A percentile compares a stretch with the other conserved stretches of the same genome.
Conservation (phyloP, 1,140 invertebrate genomes). For the Propsilocerus akamusi region DNA sequence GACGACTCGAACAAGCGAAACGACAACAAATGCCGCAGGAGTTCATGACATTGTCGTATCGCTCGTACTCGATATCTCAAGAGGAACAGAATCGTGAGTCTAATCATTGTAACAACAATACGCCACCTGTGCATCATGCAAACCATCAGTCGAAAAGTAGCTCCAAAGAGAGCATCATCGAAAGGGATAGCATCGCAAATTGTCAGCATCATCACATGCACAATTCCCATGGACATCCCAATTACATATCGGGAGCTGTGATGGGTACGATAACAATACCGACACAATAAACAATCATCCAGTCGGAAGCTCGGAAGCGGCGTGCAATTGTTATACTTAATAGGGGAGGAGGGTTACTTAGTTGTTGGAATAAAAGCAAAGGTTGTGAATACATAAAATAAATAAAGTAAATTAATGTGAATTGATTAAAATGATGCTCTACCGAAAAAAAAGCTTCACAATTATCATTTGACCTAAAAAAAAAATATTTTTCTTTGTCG, state of each 20-base stretch:
- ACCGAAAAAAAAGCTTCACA: too few relatives aligned
- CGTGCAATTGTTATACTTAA: too few relatives aligned
- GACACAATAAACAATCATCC: too few relatives aligned
- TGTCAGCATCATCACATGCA: slow-evolving; percentile 2
- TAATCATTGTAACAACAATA: slow-evolving; percentile 1
- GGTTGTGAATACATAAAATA: too few relatives aligned
- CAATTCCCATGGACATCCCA: slow-evolving; percentile 9
- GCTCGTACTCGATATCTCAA: slow-evolving; percentile 39
- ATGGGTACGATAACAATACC: slow-evolving; percentile 1
- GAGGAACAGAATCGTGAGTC: slow-evolving; percentile 16
- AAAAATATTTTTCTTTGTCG: too few relatives aligned
- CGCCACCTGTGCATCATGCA: slow-evolving; percentile 7
- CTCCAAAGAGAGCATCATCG: too few relatives aligned
- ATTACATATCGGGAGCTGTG: slow-evolving; percentile 6
- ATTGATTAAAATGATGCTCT: too few relatives aligned
- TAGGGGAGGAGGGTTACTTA: too few relatives aligned
- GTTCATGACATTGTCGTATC: slow-evolving; percentile 56
- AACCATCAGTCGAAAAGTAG: slow-evolving; percentile 8
- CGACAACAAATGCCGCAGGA: slow-evolving; percentile 43
- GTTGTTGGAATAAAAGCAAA: too few relatives aligned
- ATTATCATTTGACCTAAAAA: too few relatives aligned
- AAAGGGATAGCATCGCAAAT: slow-evolving; percentile 2
- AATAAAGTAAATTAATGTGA: too few relatives aligned
- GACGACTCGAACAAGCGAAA: slow-evolving; percentile 46
- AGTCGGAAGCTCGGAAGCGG: too few relatives aligned